A percentile compares a stretch with the other conserved stretches of the same genome.
phyloP scores from a whole-genome alignment of 2,888 invertebrate genomes.

The Hylaea fasciaria region DNA sequence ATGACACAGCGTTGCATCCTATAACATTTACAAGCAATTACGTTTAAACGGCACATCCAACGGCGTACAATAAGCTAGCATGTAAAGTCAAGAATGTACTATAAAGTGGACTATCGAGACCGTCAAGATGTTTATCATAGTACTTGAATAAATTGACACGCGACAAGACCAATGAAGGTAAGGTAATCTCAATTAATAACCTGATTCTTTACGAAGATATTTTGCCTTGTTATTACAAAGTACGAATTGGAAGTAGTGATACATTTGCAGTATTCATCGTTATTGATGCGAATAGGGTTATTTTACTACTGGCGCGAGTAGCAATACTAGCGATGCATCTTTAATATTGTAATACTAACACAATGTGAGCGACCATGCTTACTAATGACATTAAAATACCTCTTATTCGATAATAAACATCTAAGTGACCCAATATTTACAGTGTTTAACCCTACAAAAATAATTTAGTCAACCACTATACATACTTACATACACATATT shows the following conservation, averaged over 20 bases:
- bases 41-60: neutral
- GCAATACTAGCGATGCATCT: neutral
- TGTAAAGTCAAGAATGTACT: constrained; percentile 7
- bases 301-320: too few species aligned
- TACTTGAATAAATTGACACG: constrained; percentile 12
- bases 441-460: constrained; percentile 83
- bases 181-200: neutral
- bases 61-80: constrained; percentile 7
- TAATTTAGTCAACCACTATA: constrained; percentile 82
- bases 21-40: constrained; percentile 23
- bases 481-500: constrained; percentile 72
- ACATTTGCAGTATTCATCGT: too few species aligned
- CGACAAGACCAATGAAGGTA: neutral
- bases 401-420: constrained; percentile 71
- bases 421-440: constrained; percentile 78
- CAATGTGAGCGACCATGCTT: constrained; percentile 59
- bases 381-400: constrained; percentile 63
- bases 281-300: too few species aligned
- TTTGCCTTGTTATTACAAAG: too few species aligned
- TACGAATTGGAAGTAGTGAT: too few species aligned
- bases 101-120: neutral
- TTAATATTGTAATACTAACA: constrained; percentile 20
- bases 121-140: constrained; percentile 3
- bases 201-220: neutral
- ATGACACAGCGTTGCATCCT: neutral